Percentiles rank a stretch among this genome's conserved stretches.
These are phyloP conservation scores for Zaprionus africanus DNA, from an alignment of 1,140 invertebrate genomes.

Conservation along the genomic window DNA sequence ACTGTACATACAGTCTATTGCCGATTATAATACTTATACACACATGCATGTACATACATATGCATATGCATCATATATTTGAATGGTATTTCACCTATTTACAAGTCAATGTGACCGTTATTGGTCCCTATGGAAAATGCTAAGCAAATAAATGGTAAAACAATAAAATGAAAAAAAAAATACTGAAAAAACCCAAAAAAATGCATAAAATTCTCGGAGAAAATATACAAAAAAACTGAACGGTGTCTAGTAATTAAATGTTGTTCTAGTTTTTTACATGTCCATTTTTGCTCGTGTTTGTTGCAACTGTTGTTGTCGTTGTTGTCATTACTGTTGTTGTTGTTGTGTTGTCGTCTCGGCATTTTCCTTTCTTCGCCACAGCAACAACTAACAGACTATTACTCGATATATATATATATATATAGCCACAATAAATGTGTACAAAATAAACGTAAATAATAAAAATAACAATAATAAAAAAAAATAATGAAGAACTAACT, in stretches of 20 bases:
- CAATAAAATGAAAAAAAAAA: neutral
- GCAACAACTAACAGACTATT: slow-evolving; percentile 40
- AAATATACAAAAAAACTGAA: slow-evolving; percentile 1
- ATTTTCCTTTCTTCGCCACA: slow-evolving; percentile 43
- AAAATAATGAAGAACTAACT: neutral
- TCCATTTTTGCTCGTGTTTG: slow-evolving; percentile 52
- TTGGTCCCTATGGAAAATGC: slow-evolving; percentile 34
- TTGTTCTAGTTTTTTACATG: slow-evolving; percentile 53
- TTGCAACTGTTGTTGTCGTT: slow-evolving; percentile 44
- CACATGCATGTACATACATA: slow-evolving; percentile 2
- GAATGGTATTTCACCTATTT: slow-evolving; percentile 67
- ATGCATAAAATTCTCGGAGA: neutral
- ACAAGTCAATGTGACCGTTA: slow-evolving; percentile 61
- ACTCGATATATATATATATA: slow-evolving; percentile 22
- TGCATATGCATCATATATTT: slow-evolving; percentile 26
- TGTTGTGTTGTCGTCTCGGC: slow-evolving; percentile 18
- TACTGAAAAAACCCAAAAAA: neutral
- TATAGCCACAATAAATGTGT: slow-evolving; percentile 40
- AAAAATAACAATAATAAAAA: slow-evolving; percentile 7
- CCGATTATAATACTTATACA: slow-evolving; percentile 3
- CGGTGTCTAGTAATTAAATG: slow-evolving; percentile 44
- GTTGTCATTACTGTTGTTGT: slow-evolving; percentile 32
- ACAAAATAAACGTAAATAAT: slow-evolving; percentile 21
- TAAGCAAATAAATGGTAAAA: neutral
- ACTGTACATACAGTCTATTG: slow-evolving; percentile 18